Percentiles rank a stretch among this genome's conserved stretches.
Evolutionary conservation across 2,888 invertebrate species (phyloP).

Genomic region (Epinotia ramella): DNA sequence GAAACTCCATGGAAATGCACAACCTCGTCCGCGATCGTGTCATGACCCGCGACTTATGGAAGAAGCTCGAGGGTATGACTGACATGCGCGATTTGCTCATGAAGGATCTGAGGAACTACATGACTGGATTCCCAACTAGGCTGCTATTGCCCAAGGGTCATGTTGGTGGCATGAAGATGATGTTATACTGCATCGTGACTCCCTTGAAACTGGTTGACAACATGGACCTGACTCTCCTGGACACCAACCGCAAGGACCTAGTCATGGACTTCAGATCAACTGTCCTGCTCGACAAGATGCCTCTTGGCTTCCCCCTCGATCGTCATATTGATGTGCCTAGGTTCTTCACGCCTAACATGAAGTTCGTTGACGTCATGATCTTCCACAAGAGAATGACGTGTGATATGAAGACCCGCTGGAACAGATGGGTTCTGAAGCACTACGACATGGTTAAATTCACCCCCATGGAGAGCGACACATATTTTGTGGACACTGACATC

Average conservation of each 20-base stretch:
- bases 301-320: slow-evolving; percentile 91
- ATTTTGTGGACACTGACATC: slow-evolving; percentile 66
- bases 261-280: slow-evolving; percentile 72
- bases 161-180: slow-evolving; percentile 87
- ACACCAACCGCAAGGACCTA: slow-evolving; percentile 78
- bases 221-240: slow-evolving; percentile 67
- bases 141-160: slow-evolving; percentile 90
- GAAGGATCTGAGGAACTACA: slow-evolving; percentile 75
- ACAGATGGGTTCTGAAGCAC: slow-evolving; percentile 69
- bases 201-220: slow-evolving; percentile 81
- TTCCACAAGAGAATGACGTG: slow-evolving; percentile 85
- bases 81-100: slow-evolving; percentile 66
- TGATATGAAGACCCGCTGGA: slow-evolving; percentile 77
- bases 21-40: slow-evolving; percentile 88
- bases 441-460: slow-evolving; percentile 65
- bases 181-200: slow-evolving; percentile 87
- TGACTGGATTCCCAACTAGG: slow-evolving; percentile 89
- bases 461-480: slow-evolving; percentile 63
- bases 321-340: slow-evolving; percentile 85
- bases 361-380: slow-evolving; percentile 87
- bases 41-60: slow-evolving; percentile 87
- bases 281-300: slow-evolving; percentile 85
- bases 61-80: slow-evolving; percentile 85
- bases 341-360: slow-evolving; percentile 89
- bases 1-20: slow-evolving; percentile 87